phyloP scores from a whole-genome alignment of 2,888 invertebrate genomes.

The Hypsopygia costalis region DNA sequence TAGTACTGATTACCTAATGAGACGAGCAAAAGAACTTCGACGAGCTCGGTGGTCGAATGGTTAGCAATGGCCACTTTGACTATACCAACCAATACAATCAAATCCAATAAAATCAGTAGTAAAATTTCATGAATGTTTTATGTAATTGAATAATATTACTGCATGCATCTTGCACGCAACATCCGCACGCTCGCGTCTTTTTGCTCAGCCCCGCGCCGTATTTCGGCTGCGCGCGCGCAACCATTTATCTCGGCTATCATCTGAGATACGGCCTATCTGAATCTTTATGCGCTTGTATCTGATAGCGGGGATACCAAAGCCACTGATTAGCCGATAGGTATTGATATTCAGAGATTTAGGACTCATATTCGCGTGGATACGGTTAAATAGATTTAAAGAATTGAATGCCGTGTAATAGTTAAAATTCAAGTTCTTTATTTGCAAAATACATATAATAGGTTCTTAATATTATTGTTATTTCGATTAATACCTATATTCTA shows the following conservation, averaged over 20 bases:
- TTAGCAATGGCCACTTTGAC: too few relatives aligned
- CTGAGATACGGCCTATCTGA: slow-evolving; percentile 66
- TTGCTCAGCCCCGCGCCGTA: slow-evolving; percentile 60
- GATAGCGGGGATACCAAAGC: slow-evolving; percentile 52
- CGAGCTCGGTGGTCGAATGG: too few relatives aligned
- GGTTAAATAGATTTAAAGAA: neutral
- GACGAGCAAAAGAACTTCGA: too few relatives aligned
- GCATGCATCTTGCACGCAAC: slow-evolving; percentile 30
- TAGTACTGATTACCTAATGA: too few relatives aligned
- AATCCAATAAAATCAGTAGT: too few relatives aligned
- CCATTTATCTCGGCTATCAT: slow-evolving; percentile 70
- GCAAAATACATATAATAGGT: too few relatives aligned
- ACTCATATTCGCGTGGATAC: slow-evolving; percentile 8
- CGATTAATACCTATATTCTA: too few relatives aligned
- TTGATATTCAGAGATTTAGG: slow-evolving; percentile 25
- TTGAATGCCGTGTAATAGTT: neutral
- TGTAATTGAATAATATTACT: too few relatives aligned
- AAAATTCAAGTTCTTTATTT: too few relatives aligned
- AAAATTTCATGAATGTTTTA: too few relatives aligned
- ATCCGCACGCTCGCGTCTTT: slow-evolving; percentile 55
- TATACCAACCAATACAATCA: too few relatives aligned
- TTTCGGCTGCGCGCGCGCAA: slow-evolving; percentile 68
- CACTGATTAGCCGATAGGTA: slow-evolving; percentile 62
- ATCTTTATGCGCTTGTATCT: slow-evolving; percentile 62
- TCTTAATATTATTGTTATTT: too few relatives aligned